Base-by-base conservation (phyloP, 2,113 vertebrate species). In the Malurus alboscapulatus region DNA sequence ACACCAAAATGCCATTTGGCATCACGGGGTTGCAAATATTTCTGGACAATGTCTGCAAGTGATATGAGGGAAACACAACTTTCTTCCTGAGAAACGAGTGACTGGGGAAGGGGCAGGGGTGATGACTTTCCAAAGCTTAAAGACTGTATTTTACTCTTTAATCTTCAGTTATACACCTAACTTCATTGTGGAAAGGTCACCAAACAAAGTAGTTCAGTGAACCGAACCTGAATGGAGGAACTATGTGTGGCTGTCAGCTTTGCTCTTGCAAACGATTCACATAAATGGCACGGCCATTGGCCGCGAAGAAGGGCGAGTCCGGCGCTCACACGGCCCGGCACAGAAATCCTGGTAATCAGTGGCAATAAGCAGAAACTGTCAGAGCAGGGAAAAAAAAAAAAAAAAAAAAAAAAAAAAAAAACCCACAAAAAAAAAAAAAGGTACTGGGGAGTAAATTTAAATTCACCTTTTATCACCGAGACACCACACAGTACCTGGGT, bases 121-220 rank as follows among this genome's bases (percentile, higher is more conserved):
- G 29, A 38, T 1, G 2, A 38, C 48, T 74, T 34, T 17, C 61
- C 66, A 67, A 88, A 87, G 40, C 55, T 85, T 92, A 90, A 91
- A 80, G 91, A 36, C 45, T 34, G 63, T 30, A 78, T 83, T 90
- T 86, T 87, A 54, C 53, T 67, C 22, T 76, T 93, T 92, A 89
- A 96, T 96, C 91, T 79, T 63, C 51, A 40, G 38, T 92, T 84
- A 85, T 7, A 85, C 77, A 69, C 88, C 88, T 94, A 93, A 92
- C 77, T 93, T 71, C 87, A 5, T 4, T 17, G 34, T 53, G 51
- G 47, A 92, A 91, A 94, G 91, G 95, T 91, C 94, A 91, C 17
- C 44, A 92, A 34, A 84, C 90, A 97, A 74, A 84, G 90, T 4
- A 54, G 62, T 68, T 71, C 65, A 88, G 88, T 84, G 84, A 88